Evolutionary conservation across 2,113 vertebrate genomes (phyloP).

Genomic region (Aix galericulata): DNA sequence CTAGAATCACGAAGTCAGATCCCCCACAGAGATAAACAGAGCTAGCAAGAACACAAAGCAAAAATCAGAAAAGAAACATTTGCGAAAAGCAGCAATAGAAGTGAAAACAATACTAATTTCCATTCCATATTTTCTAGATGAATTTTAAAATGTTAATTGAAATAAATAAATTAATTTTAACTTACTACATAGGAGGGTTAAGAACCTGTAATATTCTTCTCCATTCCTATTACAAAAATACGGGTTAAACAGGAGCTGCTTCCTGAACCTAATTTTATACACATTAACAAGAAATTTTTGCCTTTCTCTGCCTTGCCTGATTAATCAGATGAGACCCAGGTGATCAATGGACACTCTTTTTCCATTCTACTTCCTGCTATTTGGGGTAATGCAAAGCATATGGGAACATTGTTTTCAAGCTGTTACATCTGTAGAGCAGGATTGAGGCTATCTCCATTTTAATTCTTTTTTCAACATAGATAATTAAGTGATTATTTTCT

Average conservation of each 20-base stretch:
- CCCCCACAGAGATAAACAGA: not conserved
- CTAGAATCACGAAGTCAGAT: not conserved
- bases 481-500: not conserved
- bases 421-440: not conserved
- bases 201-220: not conserved
- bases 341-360: not conserved
- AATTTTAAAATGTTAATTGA: not conserved
- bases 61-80: not conserved
- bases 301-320: not conserved
- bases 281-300: not conserved
- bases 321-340: not conserved
- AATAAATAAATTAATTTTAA: not conserved
- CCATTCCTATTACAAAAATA: not conserved
- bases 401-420: not conserved
- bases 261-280: not conserved
- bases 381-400: not conserved
- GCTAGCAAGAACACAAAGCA: not conserved
- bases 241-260: fast-evolving
- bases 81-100: not conserved
- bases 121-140: not conserved
- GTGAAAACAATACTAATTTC: not conserved
- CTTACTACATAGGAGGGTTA: not conserved
- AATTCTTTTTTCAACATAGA: not conserved
- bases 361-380: not conserved
- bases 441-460: not conserved